A percentile compares a stretch with the other conserved stretches of the same genome.
Conservation (phyloP, 2,797 vertebrate genomes). For the Paramormyrops hopkinsi region DNA sequence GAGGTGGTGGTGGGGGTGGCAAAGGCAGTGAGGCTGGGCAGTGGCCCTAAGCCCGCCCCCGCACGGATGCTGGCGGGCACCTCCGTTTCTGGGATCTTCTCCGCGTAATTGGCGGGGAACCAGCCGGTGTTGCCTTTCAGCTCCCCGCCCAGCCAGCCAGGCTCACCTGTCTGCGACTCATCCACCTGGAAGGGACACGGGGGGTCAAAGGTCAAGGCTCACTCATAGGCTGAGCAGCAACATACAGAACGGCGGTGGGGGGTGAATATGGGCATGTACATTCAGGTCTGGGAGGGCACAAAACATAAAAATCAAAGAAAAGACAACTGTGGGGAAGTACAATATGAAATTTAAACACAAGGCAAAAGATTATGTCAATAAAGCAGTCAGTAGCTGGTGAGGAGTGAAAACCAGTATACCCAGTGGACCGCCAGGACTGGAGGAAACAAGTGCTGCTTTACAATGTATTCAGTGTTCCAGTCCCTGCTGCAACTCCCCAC, state of each 20-base stretch:
- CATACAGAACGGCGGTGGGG: not conserved
- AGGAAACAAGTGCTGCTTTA: not conserved
- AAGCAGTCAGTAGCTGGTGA: not conserved
- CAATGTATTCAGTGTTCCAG: not conserved
- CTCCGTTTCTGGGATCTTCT: slow-evolving; percentile 84
- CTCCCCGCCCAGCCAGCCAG: slow-evolving; percentile 94
- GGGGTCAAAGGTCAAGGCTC: not conserved
- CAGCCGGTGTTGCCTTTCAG: slow-evolving; percentile 89
- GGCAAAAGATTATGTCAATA: not conserved
- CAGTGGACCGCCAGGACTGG: not conserved
- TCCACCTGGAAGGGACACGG: slow-evolving; percentile 73
- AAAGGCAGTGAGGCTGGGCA: slow-evolving; percentile 59
- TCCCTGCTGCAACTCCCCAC: not conserved
- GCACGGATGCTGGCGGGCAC: slow-evolving; percentile 69
- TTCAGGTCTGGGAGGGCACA: not conserved
- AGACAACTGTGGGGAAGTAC: not conserved
- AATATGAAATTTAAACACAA: not conserved
- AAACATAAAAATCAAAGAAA: not conserved
- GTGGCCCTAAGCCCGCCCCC: slow-evolving; percentile 50
- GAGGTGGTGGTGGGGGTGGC: slow-evolving; percentile 49
- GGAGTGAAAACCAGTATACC: not conserved
- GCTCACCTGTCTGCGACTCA: slow-evolving; percentile 93
- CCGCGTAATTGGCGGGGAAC: slow-evolving; percentile 97
- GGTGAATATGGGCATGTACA: not conserved
- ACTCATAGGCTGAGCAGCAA: not conserved